Conservation (phyloP, 2,888 invertebrate genomes). For the Polydesmus complanatus region DNA sequence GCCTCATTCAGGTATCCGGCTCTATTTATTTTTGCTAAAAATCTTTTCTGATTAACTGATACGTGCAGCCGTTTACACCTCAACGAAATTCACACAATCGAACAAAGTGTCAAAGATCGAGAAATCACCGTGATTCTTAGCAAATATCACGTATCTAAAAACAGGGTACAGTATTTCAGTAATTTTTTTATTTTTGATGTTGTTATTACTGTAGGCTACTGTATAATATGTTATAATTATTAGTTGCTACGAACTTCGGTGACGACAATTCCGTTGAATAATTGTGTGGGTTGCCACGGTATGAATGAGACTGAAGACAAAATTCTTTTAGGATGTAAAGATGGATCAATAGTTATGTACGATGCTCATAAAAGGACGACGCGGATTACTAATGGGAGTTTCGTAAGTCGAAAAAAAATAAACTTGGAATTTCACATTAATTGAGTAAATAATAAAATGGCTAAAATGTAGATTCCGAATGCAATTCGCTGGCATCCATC, state of each 20-base stretch:
- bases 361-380: constrained; percentile 61
- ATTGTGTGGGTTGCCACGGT: constrained; percentile 46
- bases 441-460: background rate
- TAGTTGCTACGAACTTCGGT: constrained; percentile 44
- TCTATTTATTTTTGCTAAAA: no score
- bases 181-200: background rate
- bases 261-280: constrained; percentile 53
- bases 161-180: constrained; percentile 19
- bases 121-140: constrained; percentile 29
- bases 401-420: constrained; percentile 44
- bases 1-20: constrained; percentile 47
- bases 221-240: constrained; percentile 42
- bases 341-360: constrained; percentile 61
- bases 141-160: constrained; percentile 28
- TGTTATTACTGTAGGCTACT: constrained; percentile 29
- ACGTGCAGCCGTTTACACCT: constrained; percentile 48
- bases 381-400: constrained; percentile 57
- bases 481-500: constrained; percentile 56
- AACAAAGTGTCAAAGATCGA: constrained; percentile 60
- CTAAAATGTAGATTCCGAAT: constrained; percentile 43
- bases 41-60: background rate
- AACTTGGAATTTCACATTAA: background rate
- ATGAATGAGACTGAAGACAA: constrained; percentile 59
- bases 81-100: constrained; percentile 59
- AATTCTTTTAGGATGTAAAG: constrained; percentile 66